These are phyloP conservation scores for Eudemis profundana DNA, from an alignment of 2,888 invertebrate species.

Conservation along the genomic window DNA sequence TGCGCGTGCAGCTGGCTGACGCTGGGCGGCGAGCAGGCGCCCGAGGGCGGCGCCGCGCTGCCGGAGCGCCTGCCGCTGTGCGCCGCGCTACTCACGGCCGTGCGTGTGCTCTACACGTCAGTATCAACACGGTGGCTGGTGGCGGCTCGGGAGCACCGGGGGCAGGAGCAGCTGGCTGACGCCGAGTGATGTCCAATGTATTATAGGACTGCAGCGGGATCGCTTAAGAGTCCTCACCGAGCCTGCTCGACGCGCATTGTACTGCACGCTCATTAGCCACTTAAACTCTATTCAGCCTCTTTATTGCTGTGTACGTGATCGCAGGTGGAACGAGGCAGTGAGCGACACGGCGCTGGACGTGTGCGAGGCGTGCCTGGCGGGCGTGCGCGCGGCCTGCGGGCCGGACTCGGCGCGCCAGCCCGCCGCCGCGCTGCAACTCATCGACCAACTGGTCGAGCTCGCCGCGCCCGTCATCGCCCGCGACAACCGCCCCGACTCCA, in stretches of 20 bases:
- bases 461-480: constrained; percentile 68
- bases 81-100: constrained; percentile 66
- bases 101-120: constrained; percentile 73
- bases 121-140: constrained; percentile 48
- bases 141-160: too few relatives aligned
- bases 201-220: too few relatives aligned
- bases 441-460: constrained; percentile 67
- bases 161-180: too few relatives aligned
- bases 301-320: background rate
- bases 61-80: constrained; percentile 75
- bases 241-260: too few relatives aligned
- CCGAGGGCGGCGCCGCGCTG: constrained; percentile 61
- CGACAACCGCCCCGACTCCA: constrained; percentile 74
- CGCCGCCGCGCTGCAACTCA: constrained; percentile 64
- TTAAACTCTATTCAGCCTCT: too few relatives aligned
- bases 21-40: constrained; percentile 67
- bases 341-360: constrained; percentile 73
- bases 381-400: constrained; percentile 71
- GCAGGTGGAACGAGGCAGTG: constrained; percentile 69
- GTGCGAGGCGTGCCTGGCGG: constrained; percentile 75
- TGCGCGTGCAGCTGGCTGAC: constrained; percentile 77
- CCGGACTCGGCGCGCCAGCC: constrained; percentile 63
- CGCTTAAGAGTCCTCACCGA: too few relatives aligned
- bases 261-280: too few relatives aligned
- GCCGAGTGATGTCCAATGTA: too few relatives aligned